Evolutionary conservation across 2,113 vertebrate species (phyloP).

Genomic region (Protobothrops mucrosquamatus): DNA sequence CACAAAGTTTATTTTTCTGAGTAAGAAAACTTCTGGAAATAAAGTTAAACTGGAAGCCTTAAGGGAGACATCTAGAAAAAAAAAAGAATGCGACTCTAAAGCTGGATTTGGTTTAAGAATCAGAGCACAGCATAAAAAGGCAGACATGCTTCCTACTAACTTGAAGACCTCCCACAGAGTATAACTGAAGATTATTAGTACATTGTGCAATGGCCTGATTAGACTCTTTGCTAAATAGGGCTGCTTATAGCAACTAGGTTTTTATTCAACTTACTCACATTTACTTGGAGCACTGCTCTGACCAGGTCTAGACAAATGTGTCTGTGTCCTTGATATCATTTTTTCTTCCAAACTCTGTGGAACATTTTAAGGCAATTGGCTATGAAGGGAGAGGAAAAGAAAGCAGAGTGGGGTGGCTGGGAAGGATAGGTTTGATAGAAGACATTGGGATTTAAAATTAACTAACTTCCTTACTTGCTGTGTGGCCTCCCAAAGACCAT

Average conservation of each 20-base stretch:
- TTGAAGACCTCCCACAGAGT: constrained; percentile 24
- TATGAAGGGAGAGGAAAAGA: constrained; percentile 49
- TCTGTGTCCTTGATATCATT: background rate
- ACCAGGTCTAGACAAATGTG: background rate
- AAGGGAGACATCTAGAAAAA: background rate
- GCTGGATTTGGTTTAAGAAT: background rate
- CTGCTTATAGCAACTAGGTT: constrained; percentile 3
- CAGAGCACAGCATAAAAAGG: constrained; percentile 37
- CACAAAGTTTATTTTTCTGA: constrained; percentile 53
- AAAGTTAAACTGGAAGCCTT: constrained; percentile 26
- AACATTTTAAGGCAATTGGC: constrained; percentile 42
- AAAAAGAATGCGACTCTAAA: background rate
- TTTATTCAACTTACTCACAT: constrained; percentile 9
- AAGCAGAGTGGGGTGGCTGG: constrained; percentile 21
- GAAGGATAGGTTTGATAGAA: constrained; percentile 9
- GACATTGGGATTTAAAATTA: constrained; percentile 57
- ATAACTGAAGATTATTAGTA: constrained; percentile 20
- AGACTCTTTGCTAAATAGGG: background rate
- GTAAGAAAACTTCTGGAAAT: constrained; percentile 46
- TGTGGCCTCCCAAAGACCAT: constrained; percentile 63
- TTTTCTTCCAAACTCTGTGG: constrained; percentile 11
- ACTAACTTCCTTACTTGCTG: constrained; percentile 58
- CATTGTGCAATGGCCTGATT: constrained; percentile 28
- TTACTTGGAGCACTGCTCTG: background rate
- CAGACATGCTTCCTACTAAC: constrained; percentile 24